A percentile compares a stretch with the other conserved stretches of the same genome.
These are phyloP conservation scores for Agapornis canus DNA, from an alignment of 2,797 vertebrate genomes.

Conservation along the genomic window DNA sequence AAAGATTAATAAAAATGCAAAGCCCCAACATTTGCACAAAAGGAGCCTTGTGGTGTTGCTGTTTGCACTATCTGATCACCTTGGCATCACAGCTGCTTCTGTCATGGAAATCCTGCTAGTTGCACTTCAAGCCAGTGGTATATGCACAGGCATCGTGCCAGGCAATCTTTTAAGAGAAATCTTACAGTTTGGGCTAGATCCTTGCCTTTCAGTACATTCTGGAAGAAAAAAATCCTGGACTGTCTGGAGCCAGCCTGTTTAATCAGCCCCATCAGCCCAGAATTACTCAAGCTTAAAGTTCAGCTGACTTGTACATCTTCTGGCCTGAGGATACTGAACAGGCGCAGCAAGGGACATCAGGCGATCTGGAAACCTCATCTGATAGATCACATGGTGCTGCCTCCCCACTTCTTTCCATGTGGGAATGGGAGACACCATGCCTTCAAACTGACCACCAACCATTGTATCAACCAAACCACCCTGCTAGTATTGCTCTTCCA, in stretches of 20 bases:
- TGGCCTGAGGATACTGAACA: constrained; percentile 53
- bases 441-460: neutral
- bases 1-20: constrained; percentile 82
- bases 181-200: constrained; percentile 61
- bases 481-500: neutral
- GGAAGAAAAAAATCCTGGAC: constrained; percentile 32
- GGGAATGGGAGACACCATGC: neutral
- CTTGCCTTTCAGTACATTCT: constrained; percentile 31
- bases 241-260: constrained; percentile 57
- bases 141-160: constrained; percentile 35
- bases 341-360: constrained; percentile 23
- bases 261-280: constrained; percentile 47
- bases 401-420: neutral
- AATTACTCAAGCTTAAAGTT: constrained; percentile 62
- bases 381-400: constrained; percentile 39
- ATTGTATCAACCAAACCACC: neutral
- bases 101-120: neutral
- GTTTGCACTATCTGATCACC: constrained; percentile 45
- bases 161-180: neutral
- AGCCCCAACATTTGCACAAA: constrained; percentile 78
- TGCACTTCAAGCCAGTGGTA: constrained; percentile 24
- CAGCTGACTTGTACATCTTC: constrained; percentile 59
- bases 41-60: constrained; percentile 53
- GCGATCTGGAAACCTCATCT: constrained; percentile 30
- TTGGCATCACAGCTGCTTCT: neutral